A percentile compares a stretch with the other conserved stretches of the same genome.
phyloP scores from a whole-genome alignment of 1,140 invertebrate genomes.

The Cydia amplana region DNA sequence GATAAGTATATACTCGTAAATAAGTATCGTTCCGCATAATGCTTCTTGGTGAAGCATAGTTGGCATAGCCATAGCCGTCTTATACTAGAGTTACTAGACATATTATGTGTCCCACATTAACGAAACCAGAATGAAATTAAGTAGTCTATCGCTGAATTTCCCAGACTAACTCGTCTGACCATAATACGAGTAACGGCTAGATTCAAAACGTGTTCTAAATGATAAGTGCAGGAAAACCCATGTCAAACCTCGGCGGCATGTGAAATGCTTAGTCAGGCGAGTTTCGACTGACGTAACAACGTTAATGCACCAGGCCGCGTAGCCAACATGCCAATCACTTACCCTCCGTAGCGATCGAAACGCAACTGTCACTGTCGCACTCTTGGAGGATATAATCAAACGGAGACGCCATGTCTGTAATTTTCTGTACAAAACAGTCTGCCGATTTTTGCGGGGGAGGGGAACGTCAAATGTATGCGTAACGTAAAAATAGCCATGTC shows the following conservation, averaged over 20 bases:
- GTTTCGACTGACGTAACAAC: constrained; percentile 16
- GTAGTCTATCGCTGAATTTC: not conserved
- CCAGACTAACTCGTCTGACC: not conserved
- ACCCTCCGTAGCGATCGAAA: no score
- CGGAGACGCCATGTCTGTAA: no score
- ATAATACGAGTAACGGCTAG: not conserved
- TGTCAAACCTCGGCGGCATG: not conserved
- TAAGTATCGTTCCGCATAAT: no score
- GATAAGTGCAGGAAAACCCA: constrained; percentile 9
- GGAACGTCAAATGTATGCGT: no score
- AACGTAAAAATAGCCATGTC: no score
- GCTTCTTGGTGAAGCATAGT: no score
- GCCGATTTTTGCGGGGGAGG: no score
- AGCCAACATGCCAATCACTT: no score
- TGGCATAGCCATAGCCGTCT: not conserved
- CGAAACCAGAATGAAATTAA: constrained; percentile 12
- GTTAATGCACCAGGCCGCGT: constrained; percentile 9
- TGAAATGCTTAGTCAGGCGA: not conserved
- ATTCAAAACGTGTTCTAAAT: constrained; percentile 14
- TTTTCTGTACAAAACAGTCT: no score
- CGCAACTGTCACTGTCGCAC: no score
- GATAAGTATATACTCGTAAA: no score
- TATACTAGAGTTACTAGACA: not conserved
- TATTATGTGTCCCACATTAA: not conserved
- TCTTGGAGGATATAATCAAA: no score